Base-by-base conservation (phyloP, 2,888 invertebrate genomes). In the Ptychoptera albimana region DNA sequence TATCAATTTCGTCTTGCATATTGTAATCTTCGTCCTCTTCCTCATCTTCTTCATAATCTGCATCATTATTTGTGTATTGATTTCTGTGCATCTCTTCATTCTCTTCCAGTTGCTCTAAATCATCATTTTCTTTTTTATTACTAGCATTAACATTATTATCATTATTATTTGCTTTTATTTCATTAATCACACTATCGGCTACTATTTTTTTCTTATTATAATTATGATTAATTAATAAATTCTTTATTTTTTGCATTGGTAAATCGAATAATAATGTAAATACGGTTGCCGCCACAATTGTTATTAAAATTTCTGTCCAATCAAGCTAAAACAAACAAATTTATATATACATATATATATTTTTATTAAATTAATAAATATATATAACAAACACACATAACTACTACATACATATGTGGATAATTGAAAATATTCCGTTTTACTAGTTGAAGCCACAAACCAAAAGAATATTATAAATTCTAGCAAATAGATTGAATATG, bases 391-490 rank as follows among this genome's bases (percentile, higher is more conserved):
- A 16, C 42, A 35, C 23, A 31, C n/a, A 30, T 16, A 37, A 16
- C 23, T n/a, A n/a, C n/a, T n/a, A 23, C 23, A 23, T 23, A 23
- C 23, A 23, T 23, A 23, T 37, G 67, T 69, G 37, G 67, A 57
- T 23, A 74, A 44, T 35, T 71, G 69, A 57, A 78, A 79, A 59
- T 74, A 73, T 12, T 66, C 67, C 1, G 77, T 64, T 38, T 74
- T 73, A 54, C 72, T 72, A 1, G 71, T 68, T n/a, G 70, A 72
- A 39, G 74, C 80, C 15, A 75, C 72, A 42, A 73, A 74, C 49
- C 77, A 76, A 47, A 80, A 72, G 52, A 77, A 78, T 39, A 80
- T 71, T 14, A 75, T 65, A 54, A 79, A 80, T 57, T 76, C 78
- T 31, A 73, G 69, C 31, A 81, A 66, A 51, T 79, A 80, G 45